These are phyloP conservation scores for Ovis canadensis DNA, from an alignment of 2,113 vertebrate genomes.

Conservation along the genomic window DNA sequence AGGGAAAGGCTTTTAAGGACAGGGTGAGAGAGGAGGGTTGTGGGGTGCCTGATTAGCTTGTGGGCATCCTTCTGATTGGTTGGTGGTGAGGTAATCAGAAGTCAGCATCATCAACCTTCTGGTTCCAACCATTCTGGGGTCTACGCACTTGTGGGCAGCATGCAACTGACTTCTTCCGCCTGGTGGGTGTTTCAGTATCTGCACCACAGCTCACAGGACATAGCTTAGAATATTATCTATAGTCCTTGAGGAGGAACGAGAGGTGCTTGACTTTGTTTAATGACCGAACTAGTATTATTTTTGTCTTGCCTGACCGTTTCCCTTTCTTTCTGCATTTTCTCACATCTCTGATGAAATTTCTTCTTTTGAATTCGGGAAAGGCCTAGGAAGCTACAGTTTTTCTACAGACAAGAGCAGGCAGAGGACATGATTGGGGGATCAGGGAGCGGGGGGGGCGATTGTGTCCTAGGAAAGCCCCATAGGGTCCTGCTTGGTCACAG, in stretches of 20 bases:
- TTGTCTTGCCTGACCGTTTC: not conserved
- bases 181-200: not conserved
- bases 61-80: not conserved
- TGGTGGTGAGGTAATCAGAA: not conserved
- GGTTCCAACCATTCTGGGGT: not conserved
- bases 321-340: not conserved
- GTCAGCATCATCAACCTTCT: not conserved
- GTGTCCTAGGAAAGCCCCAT: not conserved
- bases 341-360: not conserved
- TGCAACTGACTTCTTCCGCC: not conserved
- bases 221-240: not conserved
- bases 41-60: not conserved
- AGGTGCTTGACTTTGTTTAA: not conserved
- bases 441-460: accelerated
- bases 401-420: not conserved
- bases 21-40: not conserved
- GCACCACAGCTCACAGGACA: not conserved
- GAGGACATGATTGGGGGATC: not conserved
- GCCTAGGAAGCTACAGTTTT: not conserved
- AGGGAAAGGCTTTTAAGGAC: not conserved
- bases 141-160: not conserved
- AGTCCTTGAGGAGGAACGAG: not conserved
- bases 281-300: not conserved
- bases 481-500: not conserved
- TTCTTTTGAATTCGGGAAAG: not conserved